Evolutionary conservation across 2,888 invertebrate species (phyloP).

Genomic region (Drosophila mimetica): DNA sequence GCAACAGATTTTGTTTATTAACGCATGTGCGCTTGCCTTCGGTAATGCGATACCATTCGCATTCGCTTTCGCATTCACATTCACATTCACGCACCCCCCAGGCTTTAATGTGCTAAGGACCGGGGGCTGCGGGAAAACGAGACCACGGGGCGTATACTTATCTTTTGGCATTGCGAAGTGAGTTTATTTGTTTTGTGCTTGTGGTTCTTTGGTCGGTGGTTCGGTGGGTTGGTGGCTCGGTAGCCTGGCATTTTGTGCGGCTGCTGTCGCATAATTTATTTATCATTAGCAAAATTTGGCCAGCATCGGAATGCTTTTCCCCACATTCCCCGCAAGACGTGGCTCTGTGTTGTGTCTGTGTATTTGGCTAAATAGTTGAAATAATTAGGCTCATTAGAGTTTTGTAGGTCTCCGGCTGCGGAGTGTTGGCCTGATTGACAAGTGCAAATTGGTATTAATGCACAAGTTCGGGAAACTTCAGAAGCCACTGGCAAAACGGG

Average conservation of each 20-base stretch:
- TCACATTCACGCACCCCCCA: constrained; percentile 23
- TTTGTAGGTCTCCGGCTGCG: constrained; percentile 29
- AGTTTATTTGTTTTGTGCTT: constrained; percentile 78
- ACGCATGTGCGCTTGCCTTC: constrained; percentile 62
- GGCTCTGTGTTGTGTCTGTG: constrained; percentile 29
- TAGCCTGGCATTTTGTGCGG: constrained; percentile 54
- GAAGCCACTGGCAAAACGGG: constrained; percentile 16
- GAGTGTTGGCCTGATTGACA: constrained; percentile 34
- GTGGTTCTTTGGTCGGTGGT: constrained; percentile 40
- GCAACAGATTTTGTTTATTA: constrained; percentile 79
- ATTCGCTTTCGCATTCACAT: too few relatives aligned
- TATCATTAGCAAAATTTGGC: constrained; percentile 78
- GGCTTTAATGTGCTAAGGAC: constrained; percentile 51
- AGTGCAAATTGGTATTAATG: constrained; percentile 47
- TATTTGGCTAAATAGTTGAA: constrained; percentile 69
- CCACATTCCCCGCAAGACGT: constrained; percentile 22
- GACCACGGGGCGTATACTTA: constrained; percentile 66
- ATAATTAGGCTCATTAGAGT: constrained; percentile 73
- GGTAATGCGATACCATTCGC: constrained; percentile 48
- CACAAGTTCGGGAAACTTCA: constrained; percentile 24
- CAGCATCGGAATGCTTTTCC: constrained; percentile 51
- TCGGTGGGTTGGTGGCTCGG: constrained; percentile 5
- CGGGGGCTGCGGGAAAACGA: constrained; percentile 31
- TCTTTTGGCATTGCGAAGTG: constrained; percentile 65
- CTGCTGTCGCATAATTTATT: constrained; percentile 75